Percentiles rank a stretch among this genome's conserved stretches.
Conservation (phyloP, 2,113 vertebrate species). For the Tylochromis polylepis region DNA sequence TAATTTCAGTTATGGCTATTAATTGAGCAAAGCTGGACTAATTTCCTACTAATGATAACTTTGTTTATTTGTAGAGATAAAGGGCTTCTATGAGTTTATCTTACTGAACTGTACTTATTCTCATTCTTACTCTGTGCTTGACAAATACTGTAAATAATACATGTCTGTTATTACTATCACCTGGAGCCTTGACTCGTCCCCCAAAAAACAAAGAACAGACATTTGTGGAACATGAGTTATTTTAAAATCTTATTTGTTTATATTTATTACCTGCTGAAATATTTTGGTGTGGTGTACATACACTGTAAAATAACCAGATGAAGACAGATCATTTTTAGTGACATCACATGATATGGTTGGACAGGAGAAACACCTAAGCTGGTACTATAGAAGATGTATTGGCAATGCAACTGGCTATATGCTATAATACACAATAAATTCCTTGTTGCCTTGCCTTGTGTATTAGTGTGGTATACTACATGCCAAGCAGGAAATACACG, state of each 20-base stretch:
- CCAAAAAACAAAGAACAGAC: not conserved
- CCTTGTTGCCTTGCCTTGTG: rapidly evolving
- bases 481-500: not conserved
- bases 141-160: not conserved
- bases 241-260: not conserved
- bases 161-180: not conserved
- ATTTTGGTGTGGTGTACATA: not conserved
- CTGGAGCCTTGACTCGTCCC: not conserved
- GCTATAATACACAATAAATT: not conserved
- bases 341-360: not conserved
- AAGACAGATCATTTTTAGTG: not conserved
- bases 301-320: not conserved
- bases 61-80: not conserved
- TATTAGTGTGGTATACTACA: not conserved
- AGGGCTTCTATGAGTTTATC: not conserved
- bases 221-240: not conserved
- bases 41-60: not conserved
- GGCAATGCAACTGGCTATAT: not conserved
- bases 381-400: not conserved
- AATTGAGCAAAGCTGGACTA: not conserved
- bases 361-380: not conserved
- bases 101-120: not conserved
- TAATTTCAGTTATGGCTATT: not conserved
- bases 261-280: not conserved
- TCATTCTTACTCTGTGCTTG: not conserved